Conservation (phyloP, 2,888 invertebrate genomes). For the Eupeodes latifasciatus region DNA sequence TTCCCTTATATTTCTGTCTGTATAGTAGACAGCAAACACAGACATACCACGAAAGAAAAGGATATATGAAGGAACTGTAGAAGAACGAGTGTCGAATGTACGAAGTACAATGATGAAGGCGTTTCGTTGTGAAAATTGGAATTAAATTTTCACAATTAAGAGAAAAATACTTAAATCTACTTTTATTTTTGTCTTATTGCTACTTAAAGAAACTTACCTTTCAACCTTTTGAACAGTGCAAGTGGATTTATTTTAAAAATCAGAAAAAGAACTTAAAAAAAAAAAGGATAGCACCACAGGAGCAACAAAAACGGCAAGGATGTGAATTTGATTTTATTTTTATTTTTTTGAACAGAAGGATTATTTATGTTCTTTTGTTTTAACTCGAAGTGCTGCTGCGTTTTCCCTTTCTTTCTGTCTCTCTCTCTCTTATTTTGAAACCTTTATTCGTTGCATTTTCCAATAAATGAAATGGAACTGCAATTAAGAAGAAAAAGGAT, state of each 20-base stretch:
- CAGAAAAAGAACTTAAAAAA: background rate
- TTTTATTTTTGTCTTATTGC: background rate
- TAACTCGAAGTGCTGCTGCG: background rate
- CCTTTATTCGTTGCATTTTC: background rate
- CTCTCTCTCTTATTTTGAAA: background rate
- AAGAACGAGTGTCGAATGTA: too few relatives aligned
- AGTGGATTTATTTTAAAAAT: background rate
- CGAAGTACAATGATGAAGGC: conserved; percentile 39
- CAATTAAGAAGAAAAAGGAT: conserved; percentile 67
- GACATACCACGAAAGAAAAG: background rate
- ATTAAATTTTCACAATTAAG: conserved; percentile 60
- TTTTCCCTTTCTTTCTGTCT: too few relatives aligned
- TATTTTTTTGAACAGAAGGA: conserved; percentile 28
- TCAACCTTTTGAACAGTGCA: conserved; percentile 25
- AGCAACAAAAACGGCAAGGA: conserved; percentile 1
- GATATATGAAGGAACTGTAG: background rate
- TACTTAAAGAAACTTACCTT: conserved; percentile 23
- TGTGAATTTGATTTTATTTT: background rate
- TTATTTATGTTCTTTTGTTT: conserved; percentile 33
- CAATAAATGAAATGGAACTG: conserved; percentile 51
- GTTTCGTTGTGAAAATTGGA: conserved; percentile 53
- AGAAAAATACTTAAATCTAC: conserved; percentile 32
- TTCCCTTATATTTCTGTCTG: background rate
- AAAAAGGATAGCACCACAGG: background rate
- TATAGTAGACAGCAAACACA: background rate